Evolutionary conservation across 2,888 invertebrate species (phyloP).

Genomic region (Lysandra bellargus): DNA sequence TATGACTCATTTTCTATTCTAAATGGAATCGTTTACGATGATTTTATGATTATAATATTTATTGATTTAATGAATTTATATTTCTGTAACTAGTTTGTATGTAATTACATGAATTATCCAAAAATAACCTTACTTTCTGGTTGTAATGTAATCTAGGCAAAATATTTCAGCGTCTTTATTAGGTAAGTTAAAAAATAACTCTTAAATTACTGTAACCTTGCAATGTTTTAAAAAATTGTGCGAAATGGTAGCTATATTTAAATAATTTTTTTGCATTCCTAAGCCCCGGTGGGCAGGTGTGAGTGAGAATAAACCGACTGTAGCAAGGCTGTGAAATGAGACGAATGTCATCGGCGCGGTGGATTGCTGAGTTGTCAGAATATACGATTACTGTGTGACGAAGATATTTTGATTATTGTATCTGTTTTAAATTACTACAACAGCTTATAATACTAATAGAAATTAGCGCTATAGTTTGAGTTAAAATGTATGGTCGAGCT

Average conservation of each 20-base stretch:
- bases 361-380: conserved; percentile 17
- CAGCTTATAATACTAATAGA: neutral
- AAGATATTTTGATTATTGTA: neutral
- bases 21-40: conserved; percentile 28
- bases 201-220: conserved; percentile 35
- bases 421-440: neutral
- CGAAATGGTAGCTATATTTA: conserved; percentile 50
- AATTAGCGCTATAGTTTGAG: conserved; percentile 42
- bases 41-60: conserved; percentile 34
- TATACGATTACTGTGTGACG: neutral
- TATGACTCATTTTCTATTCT: conserved; percentile 30
- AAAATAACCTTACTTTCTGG: conserved; percentile 25
- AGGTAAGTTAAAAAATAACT: conserved; percentile 29
- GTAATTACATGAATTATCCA: conserved; percentile 23
- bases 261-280: conserved; percentile 67
- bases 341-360: conserved; percentile 50
- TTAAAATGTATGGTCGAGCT: conserved; percentile 41
- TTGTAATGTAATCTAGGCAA: conserved; percentile 22
- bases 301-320: conserved; percentile 73
- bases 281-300: conserved; percentile 58
- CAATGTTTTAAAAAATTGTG: conserved; percentile 35
- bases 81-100: conserved; percentile 37
- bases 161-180: conserved; percentile 25
- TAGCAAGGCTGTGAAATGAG: conserved; percentile 76
- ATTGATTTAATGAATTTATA: conserved; percentile 37